These are phyloP conservation scores for Andrena marginata DNA, from an alignment of 2,888 invertebrate genomes.

Conservation along the genomic window DNA sequence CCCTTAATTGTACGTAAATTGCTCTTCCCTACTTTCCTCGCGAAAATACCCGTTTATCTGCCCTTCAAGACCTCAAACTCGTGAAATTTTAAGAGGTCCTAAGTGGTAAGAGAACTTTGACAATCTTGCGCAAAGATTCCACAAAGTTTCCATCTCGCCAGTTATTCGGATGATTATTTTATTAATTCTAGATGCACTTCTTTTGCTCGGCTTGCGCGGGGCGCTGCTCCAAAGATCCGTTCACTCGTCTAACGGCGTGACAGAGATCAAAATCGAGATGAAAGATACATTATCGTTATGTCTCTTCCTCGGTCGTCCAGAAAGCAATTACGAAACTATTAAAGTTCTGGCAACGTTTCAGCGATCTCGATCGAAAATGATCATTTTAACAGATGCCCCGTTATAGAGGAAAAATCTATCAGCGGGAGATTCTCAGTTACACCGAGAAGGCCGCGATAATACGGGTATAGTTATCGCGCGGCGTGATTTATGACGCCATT, in stretches of 20 bases:
- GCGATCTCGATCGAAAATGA: conserved; percentile 17
- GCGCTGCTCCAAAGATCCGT: not conserved
- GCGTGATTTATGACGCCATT: conserved; percentile 78
- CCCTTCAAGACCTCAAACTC: not conserved
- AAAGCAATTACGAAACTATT: conserved; percentile 8
- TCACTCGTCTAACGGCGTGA: not conserved
- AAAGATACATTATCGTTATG: not conserved
- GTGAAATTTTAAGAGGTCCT: not conserved
- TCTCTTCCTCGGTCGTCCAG: not conserved
- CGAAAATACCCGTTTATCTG: not conserved
- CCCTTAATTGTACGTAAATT: conserved; percentile 15
- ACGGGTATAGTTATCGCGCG: conserved; percentile 67
- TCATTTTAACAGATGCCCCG: conserved; percentile 12
- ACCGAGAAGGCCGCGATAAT: conserved; percentile 53
- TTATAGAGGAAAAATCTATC: conserved; percentile 64
- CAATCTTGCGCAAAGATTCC: not conserved
- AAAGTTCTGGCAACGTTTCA: conserved; percentile 8
- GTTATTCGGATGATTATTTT: not conserved
- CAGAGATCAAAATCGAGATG: not conserved
- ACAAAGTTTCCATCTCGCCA: not conserved
- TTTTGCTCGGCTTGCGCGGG: too few relatives aligned
- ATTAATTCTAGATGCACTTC: not conserved
- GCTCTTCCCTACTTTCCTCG: not conserved
- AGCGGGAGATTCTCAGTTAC: conserved; percentile 60
- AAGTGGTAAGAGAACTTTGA: not conserved